Evolutionary conservation across 2,888 invertebrate species (phyloP), one percentile per base, ranked within the genome.

Genomic region (Cordilura impudica): DNA sequence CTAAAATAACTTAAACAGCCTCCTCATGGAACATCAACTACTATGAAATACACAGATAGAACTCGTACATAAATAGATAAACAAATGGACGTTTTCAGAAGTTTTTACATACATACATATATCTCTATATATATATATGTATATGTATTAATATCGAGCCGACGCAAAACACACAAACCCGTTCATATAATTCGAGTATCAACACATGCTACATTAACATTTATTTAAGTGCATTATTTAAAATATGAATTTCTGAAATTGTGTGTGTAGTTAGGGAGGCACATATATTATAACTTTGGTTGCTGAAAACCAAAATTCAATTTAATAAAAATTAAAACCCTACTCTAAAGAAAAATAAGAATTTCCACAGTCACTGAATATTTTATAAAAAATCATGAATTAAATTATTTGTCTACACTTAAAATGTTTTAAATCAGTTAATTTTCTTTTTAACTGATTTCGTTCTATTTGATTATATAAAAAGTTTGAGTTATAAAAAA

Each of bases 211-310:
- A 65, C 69, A 78, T 65, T 47, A 65, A 60, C 63, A 78, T 78
- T 78, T 58, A 78, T 78, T 78, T 65, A 74, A 78, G 49, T 70
- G 74, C 60, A 78, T 78, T 66, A 70, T 54, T 65, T 60, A 70
- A 78, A 66, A 65, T 54, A 54, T 45, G 39, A n/a, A n/a, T n/a
- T n/a, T n/a, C 63, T 53, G 35, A 69, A 45, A 21, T 23, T 39
- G 12, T 39, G 29, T 29, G 19, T 14, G 29, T 7, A 14, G 14
- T 14, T 29, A 29, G 16, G 54, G 26, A 19, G 2, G 14, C 0
- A 53, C 6, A 14, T n/a, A n/a, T n/a, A n/a, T n/a, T n/a, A n/a
- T n/a, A n/a, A n/a, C n/a, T n/a, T n/a, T n/a, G n/a, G n/a, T n/a
- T n/a, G n/a, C n/a, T n/a, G n/a, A n/a, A n/a, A n/a, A n/a, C n/a